Base-by-base conservation (phyloP, 2,113 vertebrate genomes). In the Thymallus thymallus region DNA sequence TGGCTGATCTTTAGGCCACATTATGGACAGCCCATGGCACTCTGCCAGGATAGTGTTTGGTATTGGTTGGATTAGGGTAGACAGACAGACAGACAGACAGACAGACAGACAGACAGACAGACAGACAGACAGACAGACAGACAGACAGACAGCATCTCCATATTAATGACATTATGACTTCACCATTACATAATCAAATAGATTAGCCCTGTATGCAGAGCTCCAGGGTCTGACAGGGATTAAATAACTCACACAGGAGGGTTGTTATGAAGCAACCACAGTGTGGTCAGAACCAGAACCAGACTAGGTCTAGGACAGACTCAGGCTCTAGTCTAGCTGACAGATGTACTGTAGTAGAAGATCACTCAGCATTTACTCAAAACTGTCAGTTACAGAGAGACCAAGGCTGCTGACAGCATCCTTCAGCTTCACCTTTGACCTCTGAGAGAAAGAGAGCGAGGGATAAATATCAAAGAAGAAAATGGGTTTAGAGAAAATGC, bases 141-240 rank as follows among this genome's bases (percentile, higher is more conserved):
- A 66, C 72, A 35, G 71, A 24, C 35, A 41, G 35, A 9, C 35
- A 41, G 35, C 75, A 76, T 87, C 78, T 80, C 72, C 77, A 88
- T 82, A 85, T 86, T 87, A 79, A 83, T 78, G 85, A 67, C 79
- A 56, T 65, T 7, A 41, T 41, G 66, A 73, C 72, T 41, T 58
- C 63, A 80, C 73, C 75, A 60, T 73, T 48, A 80, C 62, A 74
- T 90, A 85, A 86, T 87, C 77, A 35, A 35, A 35, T 35, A 41
- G 35, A 41, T 41, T 41, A 41, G 35, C 9, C 35, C 9, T 41
- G 35, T 41, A 41, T 10, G 60, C 60, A 24, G 18, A 61, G 16
- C 51, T 55, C 51, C 16, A 6, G 51, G 51, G 14, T 55, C 14
- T 24, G 60, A 61, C 22, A 61, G 60, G 60, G 60, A 61, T 61